Conservation (phyloP, 2,113 vertebrate genomes). For the Bubo bubo region DNA sequence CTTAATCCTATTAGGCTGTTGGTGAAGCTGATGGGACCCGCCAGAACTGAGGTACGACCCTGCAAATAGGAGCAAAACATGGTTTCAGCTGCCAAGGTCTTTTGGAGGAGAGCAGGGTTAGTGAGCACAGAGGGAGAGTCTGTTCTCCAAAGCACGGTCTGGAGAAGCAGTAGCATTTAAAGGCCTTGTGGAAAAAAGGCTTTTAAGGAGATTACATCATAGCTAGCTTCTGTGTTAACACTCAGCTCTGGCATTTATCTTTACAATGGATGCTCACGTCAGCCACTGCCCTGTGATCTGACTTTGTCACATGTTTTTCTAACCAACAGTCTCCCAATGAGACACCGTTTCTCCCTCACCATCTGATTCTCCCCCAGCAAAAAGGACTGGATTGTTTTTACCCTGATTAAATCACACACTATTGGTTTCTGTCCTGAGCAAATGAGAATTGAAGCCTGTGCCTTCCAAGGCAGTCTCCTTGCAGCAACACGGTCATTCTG, state of each 20-base stretch:
- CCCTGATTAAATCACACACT: not conserved
- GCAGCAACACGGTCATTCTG: not conserved
- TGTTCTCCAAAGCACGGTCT: not conserved
- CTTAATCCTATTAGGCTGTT: not conserved
- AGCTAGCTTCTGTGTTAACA: slow-evolving; percentile 17
- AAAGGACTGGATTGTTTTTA: not conserved
- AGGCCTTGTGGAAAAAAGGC: slow-evolving; percentile 31
- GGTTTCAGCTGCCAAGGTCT: not conserved
- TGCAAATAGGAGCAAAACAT: not conserved
- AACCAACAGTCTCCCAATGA: not conserved
- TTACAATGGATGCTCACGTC: slow-evolving; percentile 18
- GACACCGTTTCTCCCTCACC: not conserved
- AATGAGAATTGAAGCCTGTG: not conserved
- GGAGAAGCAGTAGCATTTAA: slow-evolving; percentile 1
- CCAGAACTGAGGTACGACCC: not conserved
- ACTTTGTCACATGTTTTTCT: not conserved
- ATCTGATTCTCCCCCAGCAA: slow-evolving; percentile 1
- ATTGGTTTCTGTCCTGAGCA: not conserved
- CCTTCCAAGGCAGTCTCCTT: not conserved
- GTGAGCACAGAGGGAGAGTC: not conserved
- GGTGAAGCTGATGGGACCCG: not conserved
- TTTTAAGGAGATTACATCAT: slow-evolving; percentile 65
- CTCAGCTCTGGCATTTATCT: slow-evolving; percentile 27
- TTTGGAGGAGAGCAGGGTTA: not conserved
- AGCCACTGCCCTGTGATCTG: slow-evolving; percentile 26